Percentiles rank a stretch among this genome's conserved stretches.
Conservation (phyloP, 2,113 vertebrate species). For the Boleophthalmus pectinirostris region DNA sequence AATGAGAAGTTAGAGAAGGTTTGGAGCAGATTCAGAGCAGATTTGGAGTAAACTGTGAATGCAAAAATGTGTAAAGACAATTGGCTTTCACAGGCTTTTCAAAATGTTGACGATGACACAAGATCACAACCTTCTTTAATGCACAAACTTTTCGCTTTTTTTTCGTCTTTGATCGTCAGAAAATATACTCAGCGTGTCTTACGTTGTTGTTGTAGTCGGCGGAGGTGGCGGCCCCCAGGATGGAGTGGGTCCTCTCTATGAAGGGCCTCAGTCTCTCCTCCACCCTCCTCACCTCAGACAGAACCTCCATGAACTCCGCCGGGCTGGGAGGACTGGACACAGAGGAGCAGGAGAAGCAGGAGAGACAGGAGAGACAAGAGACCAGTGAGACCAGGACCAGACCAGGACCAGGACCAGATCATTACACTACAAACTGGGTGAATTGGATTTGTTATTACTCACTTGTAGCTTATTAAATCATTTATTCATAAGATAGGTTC, state of each 20-base stretch:
- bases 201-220: constrained; percentile 88
- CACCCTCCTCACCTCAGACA: constrained; percentile 81
- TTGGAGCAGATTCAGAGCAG: background rate
- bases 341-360: background rate
- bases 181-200: constrained; percentile 30
- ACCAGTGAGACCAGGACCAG: background rate
- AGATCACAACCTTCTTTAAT: too few relatives aligned
- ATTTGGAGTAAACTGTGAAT: too few relatives aligned
- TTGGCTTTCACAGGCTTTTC: too few relatives aligned
- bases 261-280: constrained; percentile 83
- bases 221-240: constrained; percentile 80
- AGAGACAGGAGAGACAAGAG: background rate
- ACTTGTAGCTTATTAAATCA: too few relatives aligned
- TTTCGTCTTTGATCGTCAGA: too few relatives aligned
- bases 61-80: too few relatives aligned
- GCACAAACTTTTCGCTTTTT: too few relatives aligned
- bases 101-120: too few relatives aligned
- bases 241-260: constrained; percentile 83
- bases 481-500: too few relatives aligned
- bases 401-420: background rate
- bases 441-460: background rate
- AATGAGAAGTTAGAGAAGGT: background rate
- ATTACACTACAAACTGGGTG: background rate
- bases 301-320: constrained; percentile 81
- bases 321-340: constrained; percentile 81